A percentile compares a stretch with the other conserved stretches of the same genome.
These are phyloP conservation scores for Triplophysa dalaica DNA, from an alignment of 2,113 vertebrate genomes.

Conservation along the genomic window DNA sequence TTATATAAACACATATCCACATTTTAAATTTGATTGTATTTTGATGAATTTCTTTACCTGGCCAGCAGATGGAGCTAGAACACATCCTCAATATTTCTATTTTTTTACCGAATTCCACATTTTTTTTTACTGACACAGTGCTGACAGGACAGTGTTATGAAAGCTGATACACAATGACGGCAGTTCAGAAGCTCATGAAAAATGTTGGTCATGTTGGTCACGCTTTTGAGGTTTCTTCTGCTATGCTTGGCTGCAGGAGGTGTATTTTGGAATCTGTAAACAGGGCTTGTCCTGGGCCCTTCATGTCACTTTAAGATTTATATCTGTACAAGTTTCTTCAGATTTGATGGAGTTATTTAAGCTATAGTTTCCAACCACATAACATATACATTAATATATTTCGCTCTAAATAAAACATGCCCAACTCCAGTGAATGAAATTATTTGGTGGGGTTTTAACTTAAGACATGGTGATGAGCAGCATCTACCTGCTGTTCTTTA, in stretches of 20 bases:
- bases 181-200: not conserved
- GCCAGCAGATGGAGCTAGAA: slow-evolving; percentile 57
- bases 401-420: no score
- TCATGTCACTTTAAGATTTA: no score
- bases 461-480: not conserved
- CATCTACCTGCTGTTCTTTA: not conserved
- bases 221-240: not conserved
- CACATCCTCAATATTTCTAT: not conserved
- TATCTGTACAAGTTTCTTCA: no score
- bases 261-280: not conserved
- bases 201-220: not conserved
- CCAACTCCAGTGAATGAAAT: no score
- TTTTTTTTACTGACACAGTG: no score
- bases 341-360: no score
- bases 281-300: no score
- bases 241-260: not conserved
- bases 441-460: not conserved
- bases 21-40: not conserved
- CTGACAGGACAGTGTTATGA: not conserved
- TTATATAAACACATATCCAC: not conserved
- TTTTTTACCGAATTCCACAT: not conserved
- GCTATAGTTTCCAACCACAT: no score
- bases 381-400: no score
- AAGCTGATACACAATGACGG: not conserved
- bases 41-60: not conserved